These are phyloP conservation scores for Casuarius casuarius DNA, from an alignment of 2,113 vertebrate genomes.

Conservation along the genomic window DNA sequence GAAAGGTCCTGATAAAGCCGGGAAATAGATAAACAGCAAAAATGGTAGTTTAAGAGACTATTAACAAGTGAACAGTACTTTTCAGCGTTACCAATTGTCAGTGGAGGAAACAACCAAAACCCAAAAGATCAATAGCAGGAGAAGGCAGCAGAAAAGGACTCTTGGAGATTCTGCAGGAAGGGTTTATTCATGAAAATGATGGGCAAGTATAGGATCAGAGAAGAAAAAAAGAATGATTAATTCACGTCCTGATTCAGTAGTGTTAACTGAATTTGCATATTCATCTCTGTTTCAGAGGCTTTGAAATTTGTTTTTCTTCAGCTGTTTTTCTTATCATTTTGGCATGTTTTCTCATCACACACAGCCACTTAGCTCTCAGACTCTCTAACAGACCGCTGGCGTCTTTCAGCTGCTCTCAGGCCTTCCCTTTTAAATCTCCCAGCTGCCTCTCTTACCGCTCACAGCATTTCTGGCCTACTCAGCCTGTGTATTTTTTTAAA, in stretches of 20 bases:
- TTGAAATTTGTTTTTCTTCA: slow-evolving; percentile 49
- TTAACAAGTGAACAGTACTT: neutral
- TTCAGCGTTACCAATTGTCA: neutral
- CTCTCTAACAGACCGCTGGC: neutral
- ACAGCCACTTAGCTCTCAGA: slow-evolving; percentile 44
- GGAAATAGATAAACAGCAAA: neutral
- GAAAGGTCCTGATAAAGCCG: neutral
- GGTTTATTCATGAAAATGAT: neutral
- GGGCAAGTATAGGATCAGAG: neutral
- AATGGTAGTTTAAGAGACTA: neutral
- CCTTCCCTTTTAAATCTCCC: slow-evolving; percentile 60
- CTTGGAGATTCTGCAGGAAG: neutral
- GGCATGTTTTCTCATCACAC: slow-evolving; percentile 52
- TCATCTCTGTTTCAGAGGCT: neutral
- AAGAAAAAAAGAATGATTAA: neutral
- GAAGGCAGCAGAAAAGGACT: neutral
- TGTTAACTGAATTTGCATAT: slow-evolving; percentile 31
- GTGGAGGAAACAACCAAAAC: neutral
- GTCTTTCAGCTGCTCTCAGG: slow-evolving; percentile 71
- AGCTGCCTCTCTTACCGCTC: slow-evolving; percentile 73
- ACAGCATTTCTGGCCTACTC: slow-evolving; percentile 6
- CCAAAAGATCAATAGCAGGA: neutral
- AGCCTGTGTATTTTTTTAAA: slow-evolving; percentile 8
- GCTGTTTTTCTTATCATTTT: slow-evolving; percentile 66
- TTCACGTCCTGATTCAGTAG: neutral